Evolutionary conservation across 2,797 vertebrate species (phyloP).

Genomic region (Urophycis tenuis): DNA sequence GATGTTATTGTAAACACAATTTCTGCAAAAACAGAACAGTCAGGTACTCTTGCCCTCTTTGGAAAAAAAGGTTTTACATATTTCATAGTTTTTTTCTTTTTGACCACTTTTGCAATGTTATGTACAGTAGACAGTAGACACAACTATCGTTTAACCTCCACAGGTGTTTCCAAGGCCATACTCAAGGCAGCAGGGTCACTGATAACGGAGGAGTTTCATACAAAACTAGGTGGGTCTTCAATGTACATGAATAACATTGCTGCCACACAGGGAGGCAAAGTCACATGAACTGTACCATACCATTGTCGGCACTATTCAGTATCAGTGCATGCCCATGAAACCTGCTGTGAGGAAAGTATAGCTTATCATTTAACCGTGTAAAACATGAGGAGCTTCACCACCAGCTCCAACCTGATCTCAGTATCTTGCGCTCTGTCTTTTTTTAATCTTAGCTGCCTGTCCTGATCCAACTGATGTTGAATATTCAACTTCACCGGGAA

Average conservation of each 20-base stretch:
- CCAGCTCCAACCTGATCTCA: too few relatives aligned
- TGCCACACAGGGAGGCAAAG: too few relatives aligned
- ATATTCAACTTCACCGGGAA: slow-evolving; percentile 48
- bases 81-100: background rate
- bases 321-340: too few relatives aligned
- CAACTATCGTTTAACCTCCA: background rate
- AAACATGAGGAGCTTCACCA: too few relatives aligned
- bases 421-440: background rate
- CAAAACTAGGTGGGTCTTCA: slow-evolving; percentile 30
- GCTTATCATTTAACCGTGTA: too few relatives aligned
- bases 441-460: slow-evolving; percentile 23
- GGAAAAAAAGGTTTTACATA: too few relatives aligned
- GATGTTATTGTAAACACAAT: background rate
- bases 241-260: background rate
- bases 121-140: background rate
- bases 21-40: background rate
- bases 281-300: too few relatives aligned
- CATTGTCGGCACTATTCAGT: too few relatives aligned
- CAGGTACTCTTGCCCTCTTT: background rate
- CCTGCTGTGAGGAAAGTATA: too few relatives aligned
- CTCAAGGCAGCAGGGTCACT: slow-evolving; percentile 48
- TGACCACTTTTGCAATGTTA: background rate
- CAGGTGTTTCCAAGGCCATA: slow-evolving; percentile 57
- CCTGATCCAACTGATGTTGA: slow-evolving; percentile 9
- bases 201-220: slow-evolving; percentile 35